Conservation (phyloP, 2,888 invertebrate species). For the Parascotia fuliginaria region DNA sequence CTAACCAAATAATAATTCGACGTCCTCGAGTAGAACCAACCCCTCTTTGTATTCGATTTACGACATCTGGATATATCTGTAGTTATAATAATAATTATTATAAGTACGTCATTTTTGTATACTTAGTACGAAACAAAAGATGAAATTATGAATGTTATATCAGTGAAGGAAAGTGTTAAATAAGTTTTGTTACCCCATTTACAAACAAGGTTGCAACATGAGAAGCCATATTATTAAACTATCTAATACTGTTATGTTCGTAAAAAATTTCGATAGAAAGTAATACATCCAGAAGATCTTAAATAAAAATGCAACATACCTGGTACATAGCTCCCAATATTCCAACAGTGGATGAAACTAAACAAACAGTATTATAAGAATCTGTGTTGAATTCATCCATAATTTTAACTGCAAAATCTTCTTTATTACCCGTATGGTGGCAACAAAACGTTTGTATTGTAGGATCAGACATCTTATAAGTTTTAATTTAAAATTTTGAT, state of each 20-base stretch:
- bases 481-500: background rate
- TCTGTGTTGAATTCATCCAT: slow-evolving; percentile 91
- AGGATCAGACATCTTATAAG: slow-evolving; percentile 93
- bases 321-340: slow-evolving; percentile 92
- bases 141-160: too few species aligned
- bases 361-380: slow-evolving; percentile 90
- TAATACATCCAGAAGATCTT: background rate
- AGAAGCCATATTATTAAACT: slow-evolving; percentile 25
- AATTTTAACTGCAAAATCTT: slow-evolving; percentile 87
- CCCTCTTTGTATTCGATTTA: slow-evolving; percentile 75
- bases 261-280: background rate
- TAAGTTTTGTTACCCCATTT: background rate
- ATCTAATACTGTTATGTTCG: background rate
- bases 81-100: slow-evolving; percentile 26
- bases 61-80: slow-evolving; percentile 88
- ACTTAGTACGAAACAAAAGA: too few species aligned
- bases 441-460: slow-evolving; percentile 94
- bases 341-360: slow-evolving; percentile 90
- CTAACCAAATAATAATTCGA: slow-evolving; percentile 91
- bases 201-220: slow-evolving; percentile 13
- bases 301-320: slow-evolving; percentile 72
- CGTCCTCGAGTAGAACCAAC: slow-evolving; percentile 88
- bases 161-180: too few species aligned
- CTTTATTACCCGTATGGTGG: slow-evolving; percentile 88
- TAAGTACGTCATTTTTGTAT: too few species aligned